phyloP scores from a whole-genome alignment of 2,888 invertebrate species.

The Meloe dianella region DNA sequence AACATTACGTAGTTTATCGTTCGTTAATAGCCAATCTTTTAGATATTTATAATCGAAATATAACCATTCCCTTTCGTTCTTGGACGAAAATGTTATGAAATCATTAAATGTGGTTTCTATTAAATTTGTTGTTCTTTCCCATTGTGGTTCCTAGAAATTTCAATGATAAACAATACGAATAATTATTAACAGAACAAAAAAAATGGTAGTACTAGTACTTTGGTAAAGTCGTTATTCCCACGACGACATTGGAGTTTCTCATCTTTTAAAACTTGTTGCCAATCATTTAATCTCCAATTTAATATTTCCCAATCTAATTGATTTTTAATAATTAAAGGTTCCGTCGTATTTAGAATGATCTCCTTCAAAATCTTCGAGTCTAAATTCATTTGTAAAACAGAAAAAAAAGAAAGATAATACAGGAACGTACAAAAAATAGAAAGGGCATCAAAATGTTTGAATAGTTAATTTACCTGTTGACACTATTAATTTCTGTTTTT shows the following conservation, averaged over 20 bases:
- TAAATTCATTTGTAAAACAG: conserved; percentile 14
- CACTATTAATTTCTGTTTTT: too few species aligned
- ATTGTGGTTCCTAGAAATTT: conserved; percentile 68
- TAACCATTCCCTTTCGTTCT: conserved; percentile 67
- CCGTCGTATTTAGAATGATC: conserved; percentile 42
- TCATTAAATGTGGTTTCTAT: conserved; percentile 67
- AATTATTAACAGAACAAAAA: conserved; percentile 14
- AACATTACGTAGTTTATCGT: conserved; percentile 16
- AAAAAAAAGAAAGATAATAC: too few species aligned
- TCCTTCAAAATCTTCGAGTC: conserved; percentile 26
- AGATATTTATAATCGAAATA: conserved; percentile 89
- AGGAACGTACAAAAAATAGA: too few species aligned
- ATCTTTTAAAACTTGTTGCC: conserved; percentile 65
- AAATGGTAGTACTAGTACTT: conserved; percentile 53
- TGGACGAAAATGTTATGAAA: conserved; percentile 62
- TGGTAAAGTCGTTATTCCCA: conserved; percentile 56
- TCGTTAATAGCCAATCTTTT: conserved; percentile 66
- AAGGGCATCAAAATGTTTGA: too few species aligned
- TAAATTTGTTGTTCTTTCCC: conserved; percentile 76
- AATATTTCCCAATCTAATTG: conserved; percentile 66
- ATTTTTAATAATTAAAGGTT: conserved; percentile 65
- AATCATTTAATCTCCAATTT: conserved; percentile 67
- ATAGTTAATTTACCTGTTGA: too few species aligned
- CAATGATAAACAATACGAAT: conserved; percentile 12
- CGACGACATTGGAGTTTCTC: conserved; percentile 66